A percentile compares a stretch with the other conserved stretches of the same genome.
Conservation (phyloP, 2,888 invertebrate species). For the Gastracanthus pulcherrimus region DNA sequence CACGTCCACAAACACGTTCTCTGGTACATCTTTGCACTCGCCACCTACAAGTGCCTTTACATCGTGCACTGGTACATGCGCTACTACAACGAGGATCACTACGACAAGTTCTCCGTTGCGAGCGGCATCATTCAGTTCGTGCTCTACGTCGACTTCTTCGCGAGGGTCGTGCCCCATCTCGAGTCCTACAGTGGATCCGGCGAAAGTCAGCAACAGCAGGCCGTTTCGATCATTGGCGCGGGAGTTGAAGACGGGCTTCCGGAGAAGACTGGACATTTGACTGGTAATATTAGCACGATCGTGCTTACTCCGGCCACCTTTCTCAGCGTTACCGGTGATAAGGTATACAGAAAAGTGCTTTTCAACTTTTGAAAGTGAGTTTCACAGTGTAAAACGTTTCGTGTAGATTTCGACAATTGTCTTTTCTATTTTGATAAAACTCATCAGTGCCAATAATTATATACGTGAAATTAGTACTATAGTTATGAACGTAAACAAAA, state of each 20-base stretch:
- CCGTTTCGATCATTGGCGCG: neutral
- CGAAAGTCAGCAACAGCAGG: neutral
- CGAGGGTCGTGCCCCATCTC: neutral
- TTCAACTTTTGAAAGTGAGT: neutral
- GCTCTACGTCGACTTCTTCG: conserved; percentile 35
- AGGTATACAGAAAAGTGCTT: conserved; percentile 10
- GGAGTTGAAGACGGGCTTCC: neutral
- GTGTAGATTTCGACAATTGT: neutral
- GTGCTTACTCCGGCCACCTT: conserved; percentile 19
- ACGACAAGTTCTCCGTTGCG: neutral
- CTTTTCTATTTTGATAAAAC: too few species aligned
- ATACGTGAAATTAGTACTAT: too few species aligned
- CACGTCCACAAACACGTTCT: conserved; percentile 22
- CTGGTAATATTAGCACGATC: conserved; percentile 22
- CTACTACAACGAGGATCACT: neutral
- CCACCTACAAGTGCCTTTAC: conserved; percentile 12
- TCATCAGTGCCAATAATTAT: too few species aligned
- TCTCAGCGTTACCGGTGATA: neutral
- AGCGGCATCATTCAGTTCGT: neutral
- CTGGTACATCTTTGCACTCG: neutral
- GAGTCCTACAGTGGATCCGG: neutral
- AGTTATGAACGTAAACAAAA: too few species aligned
- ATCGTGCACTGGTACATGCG: conserved; percentile 12
- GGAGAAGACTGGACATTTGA: neutral
- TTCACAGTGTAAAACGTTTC: neutral